Evolutionary conservation across 1,140 invertebrate genomes (phyloP).

Genomic region (Uloborus diversus): DNA sequence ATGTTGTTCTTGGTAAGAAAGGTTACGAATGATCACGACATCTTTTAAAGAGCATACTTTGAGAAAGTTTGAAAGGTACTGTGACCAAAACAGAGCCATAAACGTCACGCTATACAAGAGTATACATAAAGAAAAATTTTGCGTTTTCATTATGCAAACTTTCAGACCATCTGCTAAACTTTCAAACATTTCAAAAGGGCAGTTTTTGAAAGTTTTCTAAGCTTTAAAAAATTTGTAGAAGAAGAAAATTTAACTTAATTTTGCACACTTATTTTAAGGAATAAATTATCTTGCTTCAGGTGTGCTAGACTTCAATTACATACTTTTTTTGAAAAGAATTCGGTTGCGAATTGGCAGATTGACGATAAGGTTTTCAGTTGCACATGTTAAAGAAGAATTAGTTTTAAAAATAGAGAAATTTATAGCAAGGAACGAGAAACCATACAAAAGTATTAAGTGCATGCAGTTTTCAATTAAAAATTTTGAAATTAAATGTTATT

Average conservation of each 20-base stretch:
- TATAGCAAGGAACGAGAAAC: too few species aligned
- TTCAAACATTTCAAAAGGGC: slow-evolving; percentile 22
- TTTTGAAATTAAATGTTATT: too few species aligned
- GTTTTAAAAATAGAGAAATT: too few species aligned
- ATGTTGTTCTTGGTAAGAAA: slow-evolving; percentile 21
- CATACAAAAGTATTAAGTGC: too few species aligned
- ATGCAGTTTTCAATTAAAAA: too few species aligned
- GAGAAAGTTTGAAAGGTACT: slow-evolving; percentile 26
- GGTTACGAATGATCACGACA: slow-evolving; percentile 5
- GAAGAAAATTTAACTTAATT: slow-evolving; percentile 39
- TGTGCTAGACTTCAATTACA: neutral
- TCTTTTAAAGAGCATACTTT: slow-evolving; percentile 11
- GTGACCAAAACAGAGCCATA: neutral
- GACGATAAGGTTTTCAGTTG: neutral
- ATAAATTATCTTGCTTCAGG: neutral
- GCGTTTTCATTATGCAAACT: slow-evolving; percentile 47
- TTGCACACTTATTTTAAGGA: too few species aligned
- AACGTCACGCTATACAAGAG: slow-evolving; percentile 24
- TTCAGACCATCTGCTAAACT: slow-evolving; percentile 31
- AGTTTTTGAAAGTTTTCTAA: slow-evolving; percentile 22
- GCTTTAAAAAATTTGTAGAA: slow-evolving; percentile 15
- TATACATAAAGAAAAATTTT: slow-evolving; percentile 38
- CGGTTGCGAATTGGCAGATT: neutral
- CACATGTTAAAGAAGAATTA: too few species aligned
- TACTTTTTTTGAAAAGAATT: neutral